Evolutionary conservation across 2,113 vertebrate species (phyloP), one percentile per base, ranked within the genome.

Genomic region (Chaetodon auriga): DNA sequence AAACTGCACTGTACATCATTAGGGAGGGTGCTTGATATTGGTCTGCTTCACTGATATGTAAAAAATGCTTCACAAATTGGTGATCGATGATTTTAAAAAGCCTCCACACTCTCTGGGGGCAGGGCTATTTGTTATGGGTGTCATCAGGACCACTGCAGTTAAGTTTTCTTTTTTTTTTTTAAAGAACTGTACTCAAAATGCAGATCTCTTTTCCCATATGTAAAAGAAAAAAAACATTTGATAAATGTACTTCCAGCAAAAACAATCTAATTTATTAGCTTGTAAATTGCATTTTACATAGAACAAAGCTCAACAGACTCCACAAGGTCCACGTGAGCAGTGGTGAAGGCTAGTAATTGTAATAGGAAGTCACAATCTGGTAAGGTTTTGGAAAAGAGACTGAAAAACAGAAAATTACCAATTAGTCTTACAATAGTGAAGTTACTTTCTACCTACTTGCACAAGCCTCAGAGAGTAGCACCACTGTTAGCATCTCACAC

Each of bases 331-430:
- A 70, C 57, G 51, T 35, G 74, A 63, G 69, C 30, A 46, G 61
- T 16, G 69, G 36, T 35, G 49, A 73, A 30, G 30, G 30, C 30
- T 30, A 74, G 74, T 84, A 78, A 84, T 53, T 2, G 7, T 53
- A 57, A 81, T 14, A 69, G 49, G 70, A 78, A 74, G 73, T 61
- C 35, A 25, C 51, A 69, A 60, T 81, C 45, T 84, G 74, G 35
- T 62, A 35, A 61, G 21, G 74, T 81, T 70, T 75, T 53, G 19
- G 45, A 51, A 35, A 41, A 30, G 48, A 49, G 43, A 68, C 69
- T 57, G 41, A 64, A 66, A 65, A 49, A 49, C 30, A 36, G 23
- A 80, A 62, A 76, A 12, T 75, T 54, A 46, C 65, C 55, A 78
- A 72, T 76, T 75, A 68, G 48, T 23, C 55, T 35, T 14, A 9